Conservation (phyloP, 1,140 invertebrate genomes). For the Maniola jurtina region DNA sequence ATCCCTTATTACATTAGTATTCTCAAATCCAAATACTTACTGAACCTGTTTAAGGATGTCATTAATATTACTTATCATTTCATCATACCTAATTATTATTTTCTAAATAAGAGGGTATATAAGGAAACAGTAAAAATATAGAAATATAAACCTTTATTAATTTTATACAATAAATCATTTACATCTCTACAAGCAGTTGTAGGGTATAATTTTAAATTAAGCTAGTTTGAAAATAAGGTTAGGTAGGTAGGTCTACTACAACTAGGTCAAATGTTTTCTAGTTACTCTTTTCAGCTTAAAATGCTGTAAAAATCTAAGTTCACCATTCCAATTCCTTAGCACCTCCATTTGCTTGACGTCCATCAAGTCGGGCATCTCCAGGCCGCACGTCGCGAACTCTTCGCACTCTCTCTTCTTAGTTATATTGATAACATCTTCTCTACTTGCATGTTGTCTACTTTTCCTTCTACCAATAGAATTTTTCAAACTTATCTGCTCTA, state of each 20-base stretch:
- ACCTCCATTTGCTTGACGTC: conserved; percentile 79
- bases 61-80: too few relatives aligned
- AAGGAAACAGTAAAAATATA: too few relatives aligned
- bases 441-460: conserved; percentile 86
- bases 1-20: too few relatives aligned
- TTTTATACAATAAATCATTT: too few relatives aligned
- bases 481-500: conserved; percentile 87
- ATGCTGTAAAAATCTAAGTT: conserved; percentile 82
- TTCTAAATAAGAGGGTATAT: too few relatives aligned
- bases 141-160: too few relatives aligned
- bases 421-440: conserved; percentile 86
- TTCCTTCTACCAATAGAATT: conserved; percentile 85
- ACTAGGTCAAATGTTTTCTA: conserved; percentile 67
- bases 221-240: background rate
- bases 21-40: too few relatives aligned
- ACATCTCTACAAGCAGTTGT: too few relatives aligned
- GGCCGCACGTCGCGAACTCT: conserved; percentile 86
- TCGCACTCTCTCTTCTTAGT: conserved; percentile 83
- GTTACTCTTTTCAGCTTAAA: conserved; percentile 83
- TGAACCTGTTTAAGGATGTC: too few relatives aligned
- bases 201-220: background rate
- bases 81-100: too few relatives aligned
- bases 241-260: background rate
- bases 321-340: conserved; percentile 84
- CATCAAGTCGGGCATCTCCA: conserved; percentile 85